Evolutionary conservation across 2,113 vertebrate species (phyloP), one percentile per base, ranked within the genome.

Genomic region (Pelobates fuscus): DNA sequence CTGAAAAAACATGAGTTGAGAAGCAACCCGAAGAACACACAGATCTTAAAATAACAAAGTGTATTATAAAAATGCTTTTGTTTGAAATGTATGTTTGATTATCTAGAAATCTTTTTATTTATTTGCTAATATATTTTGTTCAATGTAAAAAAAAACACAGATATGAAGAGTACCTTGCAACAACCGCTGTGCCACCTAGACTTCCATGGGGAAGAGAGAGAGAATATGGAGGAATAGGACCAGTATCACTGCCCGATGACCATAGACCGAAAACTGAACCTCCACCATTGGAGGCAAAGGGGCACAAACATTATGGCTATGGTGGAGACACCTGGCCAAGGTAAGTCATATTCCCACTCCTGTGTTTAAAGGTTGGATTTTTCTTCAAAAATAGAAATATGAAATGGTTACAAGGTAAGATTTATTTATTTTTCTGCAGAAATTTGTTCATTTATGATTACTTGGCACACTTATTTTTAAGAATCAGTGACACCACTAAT

Each of bases 291-390:
- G 81, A 83, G 81, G 44, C 85, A 78, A 88, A 83, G 76, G 80
- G 83, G 72, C 86, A 88, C 68, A 41, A 71, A 15, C 83, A 77
- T 79, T 85, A 83, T 24, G 68, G 79, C 5, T 86, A 80, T 74
- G 84, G 81, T 77, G 83, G 85, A 85, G 71, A 83, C 4, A 41
- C 32, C n/a, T 78, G 81, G 76, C 82, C 86, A 60, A 83, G 80
- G 88, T 88, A 81, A 67, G 57, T 29, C 37, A 66, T 7, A 12
- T 49, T 17, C 44, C 15, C 12, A 21, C 21, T 55, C 11, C 18
- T 5, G 17, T 3, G 3, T 5, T 52, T 11, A 52, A 17, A 52
- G 5, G n/a, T n/a, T n/a, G n/a, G n/a, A n/a, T n/a, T n/a, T 59
- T 15, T 25, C 24, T 59, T 8, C 18, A 55, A 21, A 20, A n/a